These are phyloP conservation scores for Myiotriccus ornatus DNA, from an alignment of 2,797 vertebrate species.

Conservation along the genomic window DNA sequence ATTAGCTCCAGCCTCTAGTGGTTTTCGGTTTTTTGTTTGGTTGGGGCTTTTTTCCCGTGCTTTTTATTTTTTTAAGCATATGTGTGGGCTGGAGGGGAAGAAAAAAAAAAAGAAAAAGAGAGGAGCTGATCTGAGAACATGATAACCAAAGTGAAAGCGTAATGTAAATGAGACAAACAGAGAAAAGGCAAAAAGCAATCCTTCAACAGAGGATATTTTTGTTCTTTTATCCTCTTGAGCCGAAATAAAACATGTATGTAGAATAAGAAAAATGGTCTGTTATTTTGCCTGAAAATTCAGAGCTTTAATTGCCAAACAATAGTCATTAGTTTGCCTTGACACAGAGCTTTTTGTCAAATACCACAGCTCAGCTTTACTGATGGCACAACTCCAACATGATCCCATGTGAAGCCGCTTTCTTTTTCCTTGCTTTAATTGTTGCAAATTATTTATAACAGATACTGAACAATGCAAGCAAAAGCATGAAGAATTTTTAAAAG, in stretches of 20 bases:
- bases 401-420: not conserved
- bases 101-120: not conserved
- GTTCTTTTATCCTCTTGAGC: not conserved
- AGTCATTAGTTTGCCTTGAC: conserved; percentile 25
- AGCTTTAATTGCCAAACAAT: conserved; percentile 46
- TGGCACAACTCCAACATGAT: not conserved
- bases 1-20: not conserved
- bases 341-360: conserved; percentile 45
- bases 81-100: not conserved
- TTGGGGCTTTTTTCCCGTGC: fast-evolving
- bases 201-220: not conserved
- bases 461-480: not conserved
- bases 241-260: not conserved
- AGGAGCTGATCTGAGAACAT: not conserved
- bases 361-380: not conserved
- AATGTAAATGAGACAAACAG: not conserved
- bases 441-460: not conserved
- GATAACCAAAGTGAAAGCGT: not conserved
- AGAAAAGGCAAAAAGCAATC: not conserved
- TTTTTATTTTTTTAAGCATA: not conserved
- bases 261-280: not conserved
- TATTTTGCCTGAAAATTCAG: conserved; percentile 19
- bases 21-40: not conserved
- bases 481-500: not conserved
- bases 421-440: not conserved